Evolutionary conservation across 2,797 vertebrate genomes (phyloP).

Genomic region (Poliocrania exsul): DNA sequence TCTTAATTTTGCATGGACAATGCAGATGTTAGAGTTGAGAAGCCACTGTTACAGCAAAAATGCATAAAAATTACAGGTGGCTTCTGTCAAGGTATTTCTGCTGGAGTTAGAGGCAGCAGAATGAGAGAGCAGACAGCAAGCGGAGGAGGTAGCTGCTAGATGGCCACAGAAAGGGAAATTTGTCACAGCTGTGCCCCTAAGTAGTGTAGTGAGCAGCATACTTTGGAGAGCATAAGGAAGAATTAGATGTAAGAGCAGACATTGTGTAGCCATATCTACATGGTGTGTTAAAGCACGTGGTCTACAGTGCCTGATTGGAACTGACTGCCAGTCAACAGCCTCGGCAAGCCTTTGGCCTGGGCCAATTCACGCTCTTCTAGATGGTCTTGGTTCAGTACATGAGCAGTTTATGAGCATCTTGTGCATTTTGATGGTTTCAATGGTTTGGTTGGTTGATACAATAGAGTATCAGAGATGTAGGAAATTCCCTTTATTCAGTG

Average conservation of each 20-base stretch:
- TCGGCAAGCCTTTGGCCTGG: background rate
- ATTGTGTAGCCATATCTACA: background rate
- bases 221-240: background rate
- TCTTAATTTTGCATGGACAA: background rate
- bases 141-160: background rate
- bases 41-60: background rate
- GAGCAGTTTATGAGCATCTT: background rate
- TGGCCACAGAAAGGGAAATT: rapidly evolving
- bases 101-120: background rate
- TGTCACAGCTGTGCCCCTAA: background rate
- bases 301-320: background rate
- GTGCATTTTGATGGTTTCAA: background rate
- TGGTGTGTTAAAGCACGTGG: background rate
- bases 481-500: background rate
- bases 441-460: background rate
- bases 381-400: rapidly evolving
- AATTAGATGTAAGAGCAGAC: background rate
- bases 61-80: background rate
- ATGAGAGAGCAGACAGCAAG: background rate
- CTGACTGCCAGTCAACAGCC: background rate
- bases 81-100: background rate
- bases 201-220: background rate
- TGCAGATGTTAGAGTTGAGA: background rate
- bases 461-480: background rate
- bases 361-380: background rate